These are phyloP conservation scores for Megalurothrips usitatus DNA, from an alignment of 2,888 invertebrate genomes.

Conservation along the genomic window DNA sequence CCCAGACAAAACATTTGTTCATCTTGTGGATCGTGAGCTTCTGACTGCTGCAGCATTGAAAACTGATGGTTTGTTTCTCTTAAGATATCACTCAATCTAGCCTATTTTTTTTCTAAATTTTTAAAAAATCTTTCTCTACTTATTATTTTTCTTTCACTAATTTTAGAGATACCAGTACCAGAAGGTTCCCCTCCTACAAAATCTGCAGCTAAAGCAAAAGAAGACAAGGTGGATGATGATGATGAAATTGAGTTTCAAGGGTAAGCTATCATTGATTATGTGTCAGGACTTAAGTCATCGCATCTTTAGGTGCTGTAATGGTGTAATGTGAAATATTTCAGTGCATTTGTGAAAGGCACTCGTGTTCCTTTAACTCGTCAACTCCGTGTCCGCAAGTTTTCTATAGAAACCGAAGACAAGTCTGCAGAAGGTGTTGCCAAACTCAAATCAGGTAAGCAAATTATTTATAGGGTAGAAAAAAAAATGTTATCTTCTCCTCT, in stretches of 20 bases:
- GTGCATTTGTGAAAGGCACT: slow-evolving; percentile 1
- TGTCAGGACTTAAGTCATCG: neutral
- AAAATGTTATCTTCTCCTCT: neutral
- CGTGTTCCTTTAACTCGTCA: slow-evolving; percentile 1
- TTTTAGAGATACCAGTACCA: neutral
- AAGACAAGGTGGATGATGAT: neutral
- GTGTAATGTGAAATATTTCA: neutral
- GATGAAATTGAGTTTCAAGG: slow-evolving; percentile 23
- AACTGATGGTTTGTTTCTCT: neutral
- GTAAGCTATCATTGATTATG: neutral
- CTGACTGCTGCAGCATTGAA: slow-evolving; percentile 23
- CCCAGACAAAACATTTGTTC: slow-evolving; percentile 48
- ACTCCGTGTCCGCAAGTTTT: neutral
- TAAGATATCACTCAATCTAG: neutral
- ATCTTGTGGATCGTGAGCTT: slow-evolving; percentile 43
- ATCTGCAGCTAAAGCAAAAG: neutral
- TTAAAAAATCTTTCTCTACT: neutral
- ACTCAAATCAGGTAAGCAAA: neutral
- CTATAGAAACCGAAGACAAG: neutral
- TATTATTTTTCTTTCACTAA: neutral
- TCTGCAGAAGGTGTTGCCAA: neutral
- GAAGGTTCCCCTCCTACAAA: neutral
- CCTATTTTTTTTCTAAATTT: neutral
- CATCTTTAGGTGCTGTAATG: neutral
- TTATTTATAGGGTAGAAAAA: neutral